phyloP scores from a whole-genome alignment of 1,140 invertebrate species.

The Vanessa atalanta region DNA sequence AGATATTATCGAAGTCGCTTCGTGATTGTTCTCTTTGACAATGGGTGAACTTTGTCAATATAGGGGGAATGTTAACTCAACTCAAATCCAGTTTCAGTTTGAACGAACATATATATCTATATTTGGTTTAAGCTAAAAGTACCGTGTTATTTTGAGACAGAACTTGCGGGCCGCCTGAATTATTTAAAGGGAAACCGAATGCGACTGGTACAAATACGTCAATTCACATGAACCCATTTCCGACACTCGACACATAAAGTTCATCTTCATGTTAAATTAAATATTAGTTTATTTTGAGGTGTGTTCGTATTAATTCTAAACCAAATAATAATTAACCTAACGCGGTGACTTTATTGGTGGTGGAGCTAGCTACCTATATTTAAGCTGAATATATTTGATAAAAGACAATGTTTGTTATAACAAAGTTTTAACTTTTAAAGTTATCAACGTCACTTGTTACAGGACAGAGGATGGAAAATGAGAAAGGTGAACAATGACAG shows the following conservation, averaged over 20 bases:
- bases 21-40: conserved; percentile 25
- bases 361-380: background rate
- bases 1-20: conserved; percentile 23
- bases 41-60: conserved; percentile 26
- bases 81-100: conserved; percentile 14
- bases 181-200: conserved; percentile 8
- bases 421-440: conserved; percentile 12
- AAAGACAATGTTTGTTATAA: background rate
- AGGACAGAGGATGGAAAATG: conserved; percentile 77
- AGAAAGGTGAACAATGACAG: conserved; percentile 73
- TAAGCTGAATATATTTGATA: background rate
- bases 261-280: background rate
- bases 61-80: conserved; percentile 21
- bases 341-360: background rate
- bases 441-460: conserved; percentile 55
- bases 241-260: background rate
- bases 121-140: conserved; percentile 6
- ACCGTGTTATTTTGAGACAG: background rate
- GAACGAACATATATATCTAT: conserved; percentile 3
- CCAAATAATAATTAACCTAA: too few species aligned
- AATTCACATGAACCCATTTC: background rate
- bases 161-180: background rate
- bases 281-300: background rate
- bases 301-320: too few species aligned
- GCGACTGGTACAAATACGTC: background rate